A percentile compares a stretch with the other conserved stretches of the same genome.
Evolutionary conservation across 2,113 vertebrate genomes (phyloP).

Genomic region (Ancistrus triradiatus): DNA sequence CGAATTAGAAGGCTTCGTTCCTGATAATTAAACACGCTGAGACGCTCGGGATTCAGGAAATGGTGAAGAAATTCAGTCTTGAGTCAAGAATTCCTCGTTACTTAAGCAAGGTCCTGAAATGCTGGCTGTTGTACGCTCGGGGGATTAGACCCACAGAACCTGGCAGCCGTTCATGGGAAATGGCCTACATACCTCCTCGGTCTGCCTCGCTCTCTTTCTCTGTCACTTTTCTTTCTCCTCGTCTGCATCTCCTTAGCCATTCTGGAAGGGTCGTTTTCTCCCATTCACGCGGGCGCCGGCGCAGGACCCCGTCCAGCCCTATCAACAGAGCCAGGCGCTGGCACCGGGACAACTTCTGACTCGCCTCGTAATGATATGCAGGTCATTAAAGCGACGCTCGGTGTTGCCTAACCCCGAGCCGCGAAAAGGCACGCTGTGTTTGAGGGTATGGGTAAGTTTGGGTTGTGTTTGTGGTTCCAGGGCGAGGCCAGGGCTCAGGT

Average conservation of each 20-base stretch:
- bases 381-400: constrained; percentile 37
- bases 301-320: constrained; percentile 17
- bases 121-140: constrained; percentile 42
- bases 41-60: background rate
- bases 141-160: constrained; percentile 50
- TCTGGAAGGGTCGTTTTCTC: constrained; percentile 31
- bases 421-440: constrained; percentile 1
- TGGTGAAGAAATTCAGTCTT: constrained; percentile 16
- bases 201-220: constrained; percentile 21
- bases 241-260: constrained; percentile 8
- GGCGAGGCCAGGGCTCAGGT: background rate
- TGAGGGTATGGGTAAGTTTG: too few species aligned
- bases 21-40: background rate
- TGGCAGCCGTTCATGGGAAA: constrained; percentile 53
- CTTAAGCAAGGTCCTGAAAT: constrained; percentile 45
- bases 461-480: too few species aligned
- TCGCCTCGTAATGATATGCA: constrained; percentile 30
- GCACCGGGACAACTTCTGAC: constrained; percentile 23
- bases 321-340: constrained; percentile 26
- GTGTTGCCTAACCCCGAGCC: constrained; percentile 13
- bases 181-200: constrained; percentile 44
- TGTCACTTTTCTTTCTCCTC: constrained; percentile 26
- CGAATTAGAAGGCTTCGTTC: too few species aligned
- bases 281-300: constrained; percentile 39
- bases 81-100: constrained; percentile 46